Evolutionary conservation across 2,113 vertebrate genomes (phyloP).

Genomic region (Synchiropus splendidus): DNA sequence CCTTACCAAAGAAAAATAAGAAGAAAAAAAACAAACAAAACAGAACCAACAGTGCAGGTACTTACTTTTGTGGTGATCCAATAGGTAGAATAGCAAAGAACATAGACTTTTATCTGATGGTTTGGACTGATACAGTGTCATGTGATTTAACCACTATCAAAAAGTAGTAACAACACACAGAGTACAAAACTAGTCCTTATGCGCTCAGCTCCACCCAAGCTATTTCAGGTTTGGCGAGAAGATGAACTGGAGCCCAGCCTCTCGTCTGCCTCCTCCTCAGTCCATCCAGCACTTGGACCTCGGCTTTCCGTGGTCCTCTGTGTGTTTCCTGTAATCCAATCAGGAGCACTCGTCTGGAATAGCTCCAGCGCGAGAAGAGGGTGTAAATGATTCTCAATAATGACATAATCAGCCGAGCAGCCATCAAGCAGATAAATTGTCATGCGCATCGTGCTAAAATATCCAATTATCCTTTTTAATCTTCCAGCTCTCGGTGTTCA

Average conservation of each 20-base stretch:
- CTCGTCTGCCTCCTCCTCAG: conserved; percentile 11
- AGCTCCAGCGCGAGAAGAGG: conserved; percentile 73
- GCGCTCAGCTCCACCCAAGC: conserved; percentile 71
- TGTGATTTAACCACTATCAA: conserved; percentile 74
- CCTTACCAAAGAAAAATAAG: conserved; percentile 19
- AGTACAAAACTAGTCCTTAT: conserved; percentile 81
- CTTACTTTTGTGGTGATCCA: conserved; percentile 53
- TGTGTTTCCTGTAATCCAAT: conserved; percentile 72
- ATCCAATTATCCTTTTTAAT: conserved; percentile 77
- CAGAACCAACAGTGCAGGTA: conserved; percentile 53
- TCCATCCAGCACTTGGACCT: conserved; percentile 28
- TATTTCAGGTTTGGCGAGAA: conserved; percentile 73
- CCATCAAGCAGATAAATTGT: conserved; percentile 99
- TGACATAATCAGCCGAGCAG: conserved; percentile 98
- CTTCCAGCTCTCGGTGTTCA: conserved; percentile 75
- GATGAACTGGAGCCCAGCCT: conserved; percentile 54
- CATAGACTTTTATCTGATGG: conserved; percentile 56
- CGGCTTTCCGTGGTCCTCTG: conserved; percentile 64
- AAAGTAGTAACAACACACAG: conserved; percentile 76
- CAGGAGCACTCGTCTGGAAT: conserved; percentile 74
- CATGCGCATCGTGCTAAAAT: conserved; percentile 99
- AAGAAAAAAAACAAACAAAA: too few relatives aligned
- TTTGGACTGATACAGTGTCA: conserved; percentile 66
- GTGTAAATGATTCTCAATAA: conserved; percentile 91
- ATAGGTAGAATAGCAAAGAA: conserved; percentile 68